Evolutionary conservation across 2,113 vertebrate genomes (phyloP), one percentile per base, ranked within the genome.

Genomic region (Puntigrus tetrazona): DNA sequence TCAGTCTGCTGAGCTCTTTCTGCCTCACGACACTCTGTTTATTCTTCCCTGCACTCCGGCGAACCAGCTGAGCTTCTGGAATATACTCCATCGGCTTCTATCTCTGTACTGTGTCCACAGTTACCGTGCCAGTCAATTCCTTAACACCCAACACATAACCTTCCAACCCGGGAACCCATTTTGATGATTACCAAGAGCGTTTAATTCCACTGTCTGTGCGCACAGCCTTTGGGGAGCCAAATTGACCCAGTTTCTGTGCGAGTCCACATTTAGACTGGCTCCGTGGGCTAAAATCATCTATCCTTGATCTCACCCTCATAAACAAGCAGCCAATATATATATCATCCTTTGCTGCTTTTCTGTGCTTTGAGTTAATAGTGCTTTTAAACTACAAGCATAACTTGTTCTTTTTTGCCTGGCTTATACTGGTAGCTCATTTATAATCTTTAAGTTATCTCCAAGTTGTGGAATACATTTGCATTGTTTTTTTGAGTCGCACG

Each of bases 211-310:
- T 74, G 84, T 86, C 91, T 91, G 91, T 92, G 91, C 88, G 89
- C 91, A 86, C 91, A 92, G 91, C 92, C 93, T 90, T 93, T 85
- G 86, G 92, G 91, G 91, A 94, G 90, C 88, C 86, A 61, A 87
- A 92, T 89, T 94, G 94, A 94, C 93, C 93, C 93, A 94, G 90
- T 95, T 94, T 93, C 77, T 38, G 72, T 78, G 81, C 22, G 47
- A 87, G 78, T 73, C 75, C 72, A 88, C 88, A 87, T 84, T 86
- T 78, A 77, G 59, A 83, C 87, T 75, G 90, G 84, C 90, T 90
- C 88, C 89, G 86, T 67, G 79, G 90, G 85, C 89, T 83, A 81
- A 77, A 88, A 86, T 81, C 76, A 52, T 75, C 67, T 67, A 90
- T 85, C 86, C 86, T 88, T 69, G 63, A 88, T 88, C 85, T 89